Base-by-base conservation (phyloP, 2,888 invertebrate genomes). In the Cremastinae sp. region DNA sequence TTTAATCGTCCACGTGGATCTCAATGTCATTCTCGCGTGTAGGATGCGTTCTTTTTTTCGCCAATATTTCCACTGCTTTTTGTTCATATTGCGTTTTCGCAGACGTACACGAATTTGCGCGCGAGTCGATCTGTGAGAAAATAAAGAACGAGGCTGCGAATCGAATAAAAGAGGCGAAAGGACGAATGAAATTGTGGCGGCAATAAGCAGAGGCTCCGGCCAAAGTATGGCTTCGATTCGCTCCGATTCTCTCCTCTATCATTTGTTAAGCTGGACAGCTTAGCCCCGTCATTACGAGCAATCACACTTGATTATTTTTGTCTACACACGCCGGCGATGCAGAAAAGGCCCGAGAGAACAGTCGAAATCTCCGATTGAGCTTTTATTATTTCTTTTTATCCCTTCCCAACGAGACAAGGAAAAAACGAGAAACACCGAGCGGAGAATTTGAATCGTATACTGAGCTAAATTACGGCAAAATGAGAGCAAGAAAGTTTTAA, bases 231-330 rank as follows among this genome's bases (percentile, higher is more conserved):
- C 28, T 28, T 28, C 28, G 28, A 28, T 28, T 28, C 28, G 28
- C 28, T 28, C 28, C 28, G 28, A 28, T 28, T 28, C 28, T 28
- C 28, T 28, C 28, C 28, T 79, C 86, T 88, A 88, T 88, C 87
- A 89, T 89, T 88, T 89, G 87, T 89, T 89, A 88, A 89, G 87
- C 85, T 88, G 88, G 87, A 87, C 87, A 89, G 86, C 87, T 88
- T 86, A 85, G 87, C 83, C 87, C 88, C 86, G 83, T 89, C 87
- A 89, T 89, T 88, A 89, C 88, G 86, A 88, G 88, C 88, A 88
- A 88, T 88, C 88, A 88, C 88, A 88, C 84, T 88, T 89, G 89
- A 89, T 89, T 89, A 89, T 89, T 89, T 88, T 89, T 87, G 88
- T 89, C 88, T 88, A 88, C 87, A 88, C 81, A 81, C 28, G 28